Base-by-base conservation (phyloP, 2,888 invertebrate genomes). In the Euphydryas editha region DNA sequence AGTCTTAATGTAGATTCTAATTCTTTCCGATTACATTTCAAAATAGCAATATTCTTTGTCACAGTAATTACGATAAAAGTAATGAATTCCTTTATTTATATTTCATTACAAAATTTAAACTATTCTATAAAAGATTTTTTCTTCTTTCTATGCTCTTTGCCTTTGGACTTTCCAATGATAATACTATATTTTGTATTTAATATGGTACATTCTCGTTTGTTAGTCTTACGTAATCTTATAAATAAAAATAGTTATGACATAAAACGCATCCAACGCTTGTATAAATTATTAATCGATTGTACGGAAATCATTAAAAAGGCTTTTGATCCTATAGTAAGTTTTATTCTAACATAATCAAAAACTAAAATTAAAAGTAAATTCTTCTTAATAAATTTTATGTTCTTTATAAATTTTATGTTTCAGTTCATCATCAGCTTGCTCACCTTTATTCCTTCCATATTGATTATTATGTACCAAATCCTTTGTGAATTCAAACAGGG, bases 251-350 rank as follows among this genome's bases (percentile, higher is more conserved):
- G 13, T n/a, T 39, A 42, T 30, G 24, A 47, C 5, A 13, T 39
- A 1, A 42, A 39, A 10, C 18, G 61, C 13, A 17, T 24, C 18
- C 57, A 51, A 20, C 6, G 7, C 0, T 49, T 66, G 17, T 66
- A 66, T 46, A 57, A 51, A 57, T 51, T 30, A 18, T 42, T 66
- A 39, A 51, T 66, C 13, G 57, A 66, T 36, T 39, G 42, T 18
- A 49, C 37, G 11, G 57, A 57, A 42, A 58, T 15, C 5, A 7
- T 51, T 5, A 51, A 47, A 24, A 21, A 36, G 13, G 21, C 61
- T 2, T 51, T 66, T 17, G 39, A 49, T 24, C 39, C 47, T 11
- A 57, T 60, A 2, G 65, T 66, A 37, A 66, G 65, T 66, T 11
- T 46, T 13, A n/a, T 24, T 36, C n/a, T 24, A 36, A 47, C 1